A percentile compares a stretch with the other conserved stretches of the same genome.
These are phyloP conservation scores for Agriopis aurantiaria DNA, from an alignment of 2,888 invertebrate species.

Conservation along the genomic window DNA sequence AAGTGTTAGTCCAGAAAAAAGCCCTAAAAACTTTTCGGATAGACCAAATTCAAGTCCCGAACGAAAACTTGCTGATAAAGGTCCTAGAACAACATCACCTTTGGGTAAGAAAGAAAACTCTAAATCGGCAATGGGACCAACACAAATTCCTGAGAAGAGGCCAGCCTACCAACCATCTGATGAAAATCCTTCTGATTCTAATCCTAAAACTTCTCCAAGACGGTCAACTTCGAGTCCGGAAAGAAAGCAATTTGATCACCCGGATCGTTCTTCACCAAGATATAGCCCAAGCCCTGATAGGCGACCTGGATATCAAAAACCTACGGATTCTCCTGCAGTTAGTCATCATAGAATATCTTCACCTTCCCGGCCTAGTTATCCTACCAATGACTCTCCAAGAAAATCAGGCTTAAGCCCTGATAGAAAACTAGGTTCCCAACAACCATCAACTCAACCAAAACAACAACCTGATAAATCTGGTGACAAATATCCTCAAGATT, in stretches of 20 bases:
- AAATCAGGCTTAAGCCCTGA: slow-evolving; percentile 48
- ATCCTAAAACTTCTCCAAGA: slow-evolving; percentile 18
- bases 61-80: slow-evolving; percentile 44
- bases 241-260: slow-evolving; percentile 22
- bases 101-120: slow-evolving; percentile 19
- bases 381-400: slow-evolving; percentile 1
- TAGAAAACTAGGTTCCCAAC: slow-evolving; percentile 42
- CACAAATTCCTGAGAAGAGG: slow-evolving; percentile 57
- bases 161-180: slow-evolving; percentile 34
- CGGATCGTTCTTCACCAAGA: slow-evolving; percentile 35
- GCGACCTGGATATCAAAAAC: slow-evolving; percentile 36
- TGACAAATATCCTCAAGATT: slow-evolving; percentile 30
- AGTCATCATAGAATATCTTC: slow-evolving; percentile 5
- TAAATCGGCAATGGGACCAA: slow-evolving; percentile 45
- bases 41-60: slow-evolving; percentile 61
- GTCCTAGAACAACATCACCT: slow-evolving; percentile 41
- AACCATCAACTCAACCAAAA: slow-evolving; percentile 19
- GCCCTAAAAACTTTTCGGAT: slow-evolving; percentile 47
- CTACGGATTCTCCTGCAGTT: slow-evolving; percentile 2
- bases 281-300: slow-evolving; percentile 57
- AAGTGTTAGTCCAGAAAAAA: slow-evolving; percentile 71
- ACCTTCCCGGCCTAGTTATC: slow-evolving; percentile 8
- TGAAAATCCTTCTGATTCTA: slow-evolving; percentile 28
- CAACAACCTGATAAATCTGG: background rate
- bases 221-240: slow-evolving; percentile 34